phyloP scores from a whole-genome alignment of 2,888 invertebrate genomes.

The Pyrrhosoma nymphula region DNA sequence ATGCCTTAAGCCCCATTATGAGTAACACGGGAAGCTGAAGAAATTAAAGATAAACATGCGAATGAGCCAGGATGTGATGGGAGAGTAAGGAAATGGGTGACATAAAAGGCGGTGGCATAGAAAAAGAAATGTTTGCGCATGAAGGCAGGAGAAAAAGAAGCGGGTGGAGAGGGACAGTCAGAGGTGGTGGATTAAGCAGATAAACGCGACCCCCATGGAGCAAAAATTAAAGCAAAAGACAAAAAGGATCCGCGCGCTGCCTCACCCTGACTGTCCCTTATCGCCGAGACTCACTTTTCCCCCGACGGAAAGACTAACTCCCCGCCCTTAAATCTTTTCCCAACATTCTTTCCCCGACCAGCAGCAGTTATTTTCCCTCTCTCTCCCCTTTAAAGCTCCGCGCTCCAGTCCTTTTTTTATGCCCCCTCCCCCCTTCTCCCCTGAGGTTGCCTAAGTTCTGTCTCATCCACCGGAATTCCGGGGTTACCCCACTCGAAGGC shows the following conservation, averaged over 20 bases:
- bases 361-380: constrained; percentile 6
- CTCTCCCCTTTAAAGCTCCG: neutral
- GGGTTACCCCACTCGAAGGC: neutral
- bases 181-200: constrained; percentile 10
- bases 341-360: neutral
- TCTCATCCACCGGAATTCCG: neutral
- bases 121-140: neutral
- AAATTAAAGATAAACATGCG: neutral
- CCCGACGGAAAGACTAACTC: neutral
- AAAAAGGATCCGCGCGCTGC: neutral
- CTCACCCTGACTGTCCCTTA: constrained; percentile 7
- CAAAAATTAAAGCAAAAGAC: constrained; percentile 24
- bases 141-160: neutral
- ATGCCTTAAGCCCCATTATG: neutral
- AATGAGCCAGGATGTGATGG: neutral
- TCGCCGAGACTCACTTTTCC: constrained; percentile 4
- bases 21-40: neutral
- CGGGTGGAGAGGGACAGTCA: neutral
- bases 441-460: neutral
- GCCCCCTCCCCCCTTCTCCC: neutral
- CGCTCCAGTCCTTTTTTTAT: neutral
- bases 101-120: neutral
- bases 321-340: constrained; percentile 16
- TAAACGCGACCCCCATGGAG: constrained; percentile 28
- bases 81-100: neutral